A percentile compares a stretch with the other conserved stretches of the same genome.
Evolutionary conservation across 1,140 invertebrate genomes (phyloP).

Genomic region (Carposina sasakii): DNA sequence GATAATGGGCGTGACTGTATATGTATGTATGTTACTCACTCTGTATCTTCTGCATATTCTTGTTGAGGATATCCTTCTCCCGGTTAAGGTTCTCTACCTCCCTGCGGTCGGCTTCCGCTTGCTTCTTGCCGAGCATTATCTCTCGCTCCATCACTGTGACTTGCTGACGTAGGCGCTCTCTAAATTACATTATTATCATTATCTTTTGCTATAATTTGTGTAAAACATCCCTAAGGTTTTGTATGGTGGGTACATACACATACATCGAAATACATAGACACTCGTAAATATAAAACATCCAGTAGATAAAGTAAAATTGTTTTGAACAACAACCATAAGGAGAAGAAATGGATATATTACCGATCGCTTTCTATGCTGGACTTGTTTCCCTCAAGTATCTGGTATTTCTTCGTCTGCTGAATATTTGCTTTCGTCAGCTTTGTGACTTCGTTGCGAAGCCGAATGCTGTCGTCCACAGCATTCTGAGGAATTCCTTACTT

Average conservation of each 20-base stretch:
- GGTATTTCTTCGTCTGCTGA: constrained; percentile 51
- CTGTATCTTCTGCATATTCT: constrained; percentile 70
- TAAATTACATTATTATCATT: constrained; percentile 15
- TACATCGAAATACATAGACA: too few species aligned
- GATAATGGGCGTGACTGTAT: too few species aligned
- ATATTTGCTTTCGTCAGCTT: constrained; percentile 44
- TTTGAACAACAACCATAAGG: too few species aligned
- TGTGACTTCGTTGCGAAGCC: constrained; percentile 43
- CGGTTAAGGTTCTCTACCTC: constrained; percentile 68
- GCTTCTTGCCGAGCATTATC: constrained; percentile 63
- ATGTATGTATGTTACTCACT: too few species aligned
- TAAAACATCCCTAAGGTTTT: too few species aligned
- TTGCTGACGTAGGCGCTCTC: constrained; percentile 57
- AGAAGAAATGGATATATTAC: constrained; percentile 25
- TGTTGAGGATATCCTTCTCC: constrained; percentile 74
- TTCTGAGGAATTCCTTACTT: too few species aligned
- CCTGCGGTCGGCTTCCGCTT: constrained; percentile 62
- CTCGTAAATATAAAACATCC: too few species aligned
- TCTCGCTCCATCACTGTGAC: constrained; percentile 67
- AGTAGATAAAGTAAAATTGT: too few species aligned
- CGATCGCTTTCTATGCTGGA: constrained; percentile 49
- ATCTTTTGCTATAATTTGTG: too few species aligned
- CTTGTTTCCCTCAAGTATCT: constrained; percentile 55
- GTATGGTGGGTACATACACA: too few species aligned
- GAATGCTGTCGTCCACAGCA: constrained; percentile 40